phyloP scores from a whole-genome alignment of 2,888 invertebrate species.

The Drosophila mimetica region DNA sequence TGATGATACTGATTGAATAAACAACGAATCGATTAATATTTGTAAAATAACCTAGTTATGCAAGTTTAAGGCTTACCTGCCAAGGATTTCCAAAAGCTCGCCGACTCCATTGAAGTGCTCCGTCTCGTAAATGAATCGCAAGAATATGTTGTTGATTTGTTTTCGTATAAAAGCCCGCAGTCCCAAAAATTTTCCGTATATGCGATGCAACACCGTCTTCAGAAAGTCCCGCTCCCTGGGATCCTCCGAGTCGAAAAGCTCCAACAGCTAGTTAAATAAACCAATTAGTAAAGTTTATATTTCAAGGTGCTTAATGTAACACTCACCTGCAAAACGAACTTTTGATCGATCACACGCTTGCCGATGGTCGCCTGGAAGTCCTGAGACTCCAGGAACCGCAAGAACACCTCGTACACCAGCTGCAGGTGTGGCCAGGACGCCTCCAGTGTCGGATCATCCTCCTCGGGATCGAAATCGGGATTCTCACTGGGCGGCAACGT shows the following conservation, averaged over 20 bases:
- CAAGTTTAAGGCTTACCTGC: slow-evolving; percentile 86
- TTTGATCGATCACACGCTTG: slow-evolving; percentile 97
- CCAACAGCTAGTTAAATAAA: slow-evolving; percentile 89
- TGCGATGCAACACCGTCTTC: slow-evolving; percentile 98
- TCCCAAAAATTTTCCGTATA: slow-evolving; percentile 98
- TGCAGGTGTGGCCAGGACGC: slow-evolving; percentile 98
- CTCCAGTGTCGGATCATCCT: slow-evolving; percentile 97
- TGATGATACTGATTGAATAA: slow-evolving; percentile 92
- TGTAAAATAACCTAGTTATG: rapidly evolving
- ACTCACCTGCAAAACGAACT: slow-evolving; percentile 94
- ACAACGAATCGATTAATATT: background rate
- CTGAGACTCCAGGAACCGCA: slow-evolving; percentile 94
- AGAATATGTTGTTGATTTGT: slow-evolving; percentile 98
- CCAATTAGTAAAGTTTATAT: background rate
- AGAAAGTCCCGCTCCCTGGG: slow-evolving; percentile 98
- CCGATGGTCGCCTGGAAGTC: slow-evolving; percentile 97
- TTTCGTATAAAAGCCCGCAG: slow-evolving; percentile 98
- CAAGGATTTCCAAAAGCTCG: slow-evolving; percentile 97
- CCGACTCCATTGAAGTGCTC: slow-evolving; percentile 99
- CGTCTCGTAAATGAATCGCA: slow-evolving; percentile 99
- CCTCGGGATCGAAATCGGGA: slow-evolving; percentile 97
- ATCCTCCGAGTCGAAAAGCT: slow-evolving; percentile 98
- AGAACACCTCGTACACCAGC: slow-evolving; percentile 90
- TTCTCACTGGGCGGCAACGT: slow-evolving; percentile 94
- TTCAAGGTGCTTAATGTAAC: background rate